Base-by-base conservation (phyloP, 2,797 vertebrate species). In the Aplochiton taeniatus region DNA sequence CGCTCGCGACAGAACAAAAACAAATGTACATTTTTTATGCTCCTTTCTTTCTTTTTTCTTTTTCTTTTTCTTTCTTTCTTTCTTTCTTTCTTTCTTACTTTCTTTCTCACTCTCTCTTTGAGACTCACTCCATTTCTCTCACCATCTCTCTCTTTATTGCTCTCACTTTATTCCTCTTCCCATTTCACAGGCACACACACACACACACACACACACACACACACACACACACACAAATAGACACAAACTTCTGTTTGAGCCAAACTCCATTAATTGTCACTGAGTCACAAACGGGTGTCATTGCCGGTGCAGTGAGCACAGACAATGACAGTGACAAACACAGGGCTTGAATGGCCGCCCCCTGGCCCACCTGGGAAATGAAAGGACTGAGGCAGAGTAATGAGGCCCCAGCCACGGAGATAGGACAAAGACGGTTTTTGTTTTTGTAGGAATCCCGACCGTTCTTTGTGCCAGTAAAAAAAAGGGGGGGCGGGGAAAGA, bases 231-330 rank as follows among this genome's bases (percentile, higher is more conserved):
- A n/a, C n/a, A n/a, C n/a, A n/a, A n/a, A n/a, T n/a, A n/a, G n/a
- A n/a, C 9, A 7, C 51, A 5, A 46, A 4, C 14, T 66, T 48
- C 48, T 49, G 41, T 18, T 19, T 4, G 51, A 74, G 46, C 50
- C 60, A 49, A 44, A 58, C 55, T 72, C 58, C 41, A 58, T 55
- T 67, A 72, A 70, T 75, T 71, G 58, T 65, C 20, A 43, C 43
- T 84, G 82, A 86, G 67, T 87, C 83, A 82, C 59, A 71, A 60
- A 70, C 49, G 16, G 52, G 45, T 77, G 75, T 67, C 66, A 56
- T 16, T 48, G 53, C 51, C 56, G n/a, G 41, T 56, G 67, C 45
- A 67, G 41, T 73, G 60, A 76, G 64, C 72, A 69, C 62, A 63
- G 67, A 83, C 81, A 83, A 82, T 64, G 50, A 61, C 58, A 53